Base-by-base conservation (phyloP, 2,888 invertebrate genomes). In the Ptilodon capucinus region DNA sequence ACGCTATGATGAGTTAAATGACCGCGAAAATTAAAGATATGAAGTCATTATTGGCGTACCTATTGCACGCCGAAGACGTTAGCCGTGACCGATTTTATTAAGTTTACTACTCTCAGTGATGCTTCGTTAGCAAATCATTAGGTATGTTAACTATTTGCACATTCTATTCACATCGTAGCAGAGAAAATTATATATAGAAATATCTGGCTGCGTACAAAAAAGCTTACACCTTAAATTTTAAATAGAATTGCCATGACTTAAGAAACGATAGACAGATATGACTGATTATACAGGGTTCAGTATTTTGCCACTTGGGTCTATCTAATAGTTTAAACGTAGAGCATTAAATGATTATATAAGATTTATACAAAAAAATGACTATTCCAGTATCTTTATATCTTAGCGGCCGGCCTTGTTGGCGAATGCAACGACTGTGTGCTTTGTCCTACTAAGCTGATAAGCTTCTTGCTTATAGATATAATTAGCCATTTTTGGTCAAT, bases 361-460 rank as follows among this genome's bases (percentile, higher is more conserved):
- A n/a, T n/a, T n/a, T n/a, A n/a, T n/a, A 42, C 42, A 49, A 32
- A 16, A 32, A 17, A 11, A 25, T 17, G 54, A 36, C 66, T 44
- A 59, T 71, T 87, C 86, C 57, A 83, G 82, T 51, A 30, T 35
- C 40, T 60, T 28, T 84, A 79, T 45, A 59, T 83, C 79, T 68
- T 45, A 52, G 65, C 13, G 9, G 7, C 60, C 77, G 89, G 86
- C 90, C 90, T 90, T 90, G 90, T 64, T 72, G 60, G 81, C 86
- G 81, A 87, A 86, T 86, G 85, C 84, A 86, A 73, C 73, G 73
- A 60, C 68, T 67, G 68, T 61, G 82, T 79, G 85, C 87, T 88
- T 90, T 87, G 87, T 81, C 83, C 85, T 67, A 84, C 66, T 77
- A 77, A 68, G 79, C 76, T 86, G 84, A 87, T 86, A 87, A 89